A percentile compares a stretch with the other conserved stretches of the same genome.
phyloP scores from a whole-genome alignment of 2,113 vertebrate genomes.

The Rousettus leschenaultii region DNA sequence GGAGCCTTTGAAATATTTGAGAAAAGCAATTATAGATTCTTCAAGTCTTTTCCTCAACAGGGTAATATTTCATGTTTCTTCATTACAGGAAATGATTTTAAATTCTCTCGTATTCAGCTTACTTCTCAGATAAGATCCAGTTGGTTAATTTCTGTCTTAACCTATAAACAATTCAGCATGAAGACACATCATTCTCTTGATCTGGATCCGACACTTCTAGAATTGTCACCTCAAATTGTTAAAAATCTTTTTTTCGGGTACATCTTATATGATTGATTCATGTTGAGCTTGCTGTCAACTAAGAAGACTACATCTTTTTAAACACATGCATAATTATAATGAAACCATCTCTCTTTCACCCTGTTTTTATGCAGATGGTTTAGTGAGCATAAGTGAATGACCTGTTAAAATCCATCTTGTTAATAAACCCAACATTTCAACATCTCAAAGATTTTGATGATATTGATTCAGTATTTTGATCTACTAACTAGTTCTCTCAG shows the following conservation, averaged over 20 bases:
- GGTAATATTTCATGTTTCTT: constrained; percentile 23
- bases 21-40: neutral
- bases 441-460: constrained; percentile 7
- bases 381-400: neutral
- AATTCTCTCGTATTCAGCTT: neutral
- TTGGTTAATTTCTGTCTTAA: constrained; percentile 15
- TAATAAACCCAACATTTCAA: neutral
- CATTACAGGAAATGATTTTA: constrained; percentile 27
- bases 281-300: neutral
- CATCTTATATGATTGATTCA: neutral
- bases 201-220: neutral
- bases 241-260: neutral
- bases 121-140: constrained; percentile 4
- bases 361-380: constrained; percentile 7
- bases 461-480: neutral
- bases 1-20: neutral
- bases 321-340: neutral
- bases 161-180: neutral
- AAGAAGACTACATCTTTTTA: neutral
- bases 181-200: neutral
- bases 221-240: neutral
- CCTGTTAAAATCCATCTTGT: neutral
- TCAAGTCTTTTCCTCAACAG: neutral
- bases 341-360: neutral
- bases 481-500: neutral